Percentiles rank a stretch among this genome's conserved stretches.
Conservation (phyloP, 2,888 invertebrate species). For the Carpatolechia fugitivella region DNA sequence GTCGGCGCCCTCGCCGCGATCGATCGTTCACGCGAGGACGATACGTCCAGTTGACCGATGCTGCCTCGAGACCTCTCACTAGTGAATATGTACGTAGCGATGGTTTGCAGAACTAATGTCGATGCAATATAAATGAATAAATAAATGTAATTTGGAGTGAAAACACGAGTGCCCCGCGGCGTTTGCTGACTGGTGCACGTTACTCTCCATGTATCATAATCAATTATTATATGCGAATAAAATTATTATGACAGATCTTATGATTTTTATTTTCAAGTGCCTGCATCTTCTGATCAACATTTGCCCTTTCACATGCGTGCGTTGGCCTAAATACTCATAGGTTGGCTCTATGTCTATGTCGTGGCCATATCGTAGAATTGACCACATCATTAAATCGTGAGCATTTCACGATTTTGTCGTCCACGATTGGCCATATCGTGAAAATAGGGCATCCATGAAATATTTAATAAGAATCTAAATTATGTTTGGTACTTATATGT, state of each 20-base stretch:
- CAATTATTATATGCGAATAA: conserved; percentile 78
- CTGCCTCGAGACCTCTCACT: conserved; percentile 75
- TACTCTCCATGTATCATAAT: conserved; percentile 76
- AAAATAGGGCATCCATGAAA: too few relatives aligned
- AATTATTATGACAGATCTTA: conserved; percentile 68
- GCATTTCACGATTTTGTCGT: too few relatives aligned
- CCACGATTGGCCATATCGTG: too few relatives aligned
- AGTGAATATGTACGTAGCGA: conserved; percentile 75
- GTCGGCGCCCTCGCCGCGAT: conserved; percentile 52
- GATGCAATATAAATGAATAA: conserved; percentile 73
- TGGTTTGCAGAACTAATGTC: conserved; percentile 61
- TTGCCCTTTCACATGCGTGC: too few relatives aligned
- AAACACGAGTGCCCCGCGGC: conserved; percentile 47
- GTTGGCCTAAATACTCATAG: too few relatives aligned
- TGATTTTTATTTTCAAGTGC: neutral
- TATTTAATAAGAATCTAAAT: too few relatives aligned
- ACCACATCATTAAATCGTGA: too few relatives aligned
- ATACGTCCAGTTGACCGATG: conserved; percentile 56
- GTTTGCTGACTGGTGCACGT: conserved; percentile 50
- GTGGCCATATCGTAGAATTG: too few relatives aligned
- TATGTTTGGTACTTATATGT: too few relatives aligned
- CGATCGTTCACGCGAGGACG: conserved; percentile 48
- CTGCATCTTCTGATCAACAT: too few relatives aligned
- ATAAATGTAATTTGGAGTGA: conserved; percentile 70
- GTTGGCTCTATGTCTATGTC: too few relatives aligned